Percentiles rank a stretch among this genome's conserved stretches.
Conservation (phyloP, 2,113 vertebrate species). For the Pantherophis guttatus region DNA sequence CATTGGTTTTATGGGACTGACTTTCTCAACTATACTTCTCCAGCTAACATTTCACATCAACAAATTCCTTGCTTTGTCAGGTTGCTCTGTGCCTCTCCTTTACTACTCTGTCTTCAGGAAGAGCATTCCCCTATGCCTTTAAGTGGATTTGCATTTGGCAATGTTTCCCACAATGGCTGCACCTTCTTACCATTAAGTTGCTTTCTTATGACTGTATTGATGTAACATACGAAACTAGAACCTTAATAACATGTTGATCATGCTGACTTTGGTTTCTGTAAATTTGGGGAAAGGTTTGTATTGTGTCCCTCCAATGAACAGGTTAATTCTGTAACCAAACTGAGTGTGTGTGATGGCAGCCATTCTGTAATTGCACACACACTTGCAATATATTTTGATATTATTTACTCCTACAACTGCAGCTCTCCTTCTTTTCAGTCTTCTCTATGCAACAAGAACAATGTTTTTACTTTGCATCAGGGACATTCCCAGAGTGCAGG, state of each 20-base stretch:
- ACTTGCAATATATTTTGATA: neutral
- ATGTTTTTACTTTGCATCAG: neutral
- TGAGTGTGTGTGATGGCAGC: neutral
- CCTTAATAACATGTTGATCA: neutral
- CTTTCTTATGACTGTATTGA: neutral
- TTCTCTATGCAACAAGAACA: neutral
- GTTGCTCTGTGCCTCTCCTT: neutral
- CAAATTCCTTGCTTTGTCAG: neutral
- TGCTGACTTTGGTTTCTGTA: neutral
- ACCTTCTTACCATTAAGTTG: neutral
- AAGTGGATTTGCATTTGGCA: neutral
- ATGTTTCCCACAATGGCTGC: neutral
- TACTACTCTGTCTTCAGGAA: neutral
- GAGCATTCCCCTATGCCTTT: neutral
- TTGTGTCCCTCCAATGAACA: neutral
- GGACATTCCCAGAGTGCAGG: neutral
- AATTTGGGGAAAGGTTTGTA: neutral
- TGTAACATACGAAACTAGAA: neutral
- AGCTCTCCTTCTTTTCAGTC: neutral
- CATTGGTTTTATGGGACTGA: neutral
- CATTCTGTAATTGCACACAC: neutral
- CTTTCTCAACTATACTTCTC: neutral
- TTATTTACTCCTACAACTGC: neutral
- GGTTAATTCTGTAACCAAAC: neutral
- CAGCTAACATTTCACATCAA: neutral